Evolutionary conservation across 1,140 invertebrate genomes (phyloP).

Genomic region (Planococcus citri): DNA sequence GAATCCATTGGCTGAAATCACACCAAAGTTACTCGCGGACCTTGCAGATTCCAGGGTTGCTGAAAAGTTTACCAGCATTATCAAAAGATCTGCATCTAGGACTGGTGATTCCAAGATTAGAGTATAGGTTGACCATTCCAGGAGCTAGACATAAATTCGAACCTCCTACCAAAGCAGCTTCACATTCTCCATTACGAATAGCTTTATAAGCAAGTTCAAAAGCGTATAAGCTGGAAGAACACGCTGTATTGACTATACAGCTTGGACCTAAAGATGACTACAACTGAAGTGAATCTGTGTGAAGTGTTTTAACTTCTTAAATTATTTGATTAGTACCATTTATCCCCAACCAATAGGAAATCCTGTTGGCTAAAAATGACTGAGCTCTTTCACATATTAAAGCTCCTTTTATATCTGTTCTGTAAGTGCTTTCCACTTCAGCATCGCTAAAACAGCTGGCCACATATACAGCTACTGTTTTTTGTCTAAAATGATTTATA

Average conservation of each 20-base stretch:
- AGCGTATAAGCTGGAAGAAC: constrained; percentile 72
- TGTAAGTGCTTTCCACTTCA: constrained; percentile 33
- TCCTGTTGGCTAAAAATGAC: constrained; percentile 80
- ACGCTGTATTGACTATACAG: constrained; percentile 70
- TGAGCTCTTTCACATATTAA: constrained; percentile 66
- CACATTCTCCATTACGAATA: constrained; percentile 60
- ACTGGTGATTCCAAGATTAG: constrained; percentile 58
- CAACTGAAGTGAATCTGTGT: no score
- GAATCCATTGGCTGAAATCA: constrained; percentile 43
- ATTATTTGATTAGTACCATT: constrained; percentile 37
- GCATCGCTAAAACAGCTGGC: constrained; percentile 66
- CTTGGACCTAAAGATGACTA: constrained; percentile 45
- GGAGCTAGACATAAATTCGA: constrained; percentile 68
- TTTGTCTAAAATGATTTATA: constrained; percentile 46
- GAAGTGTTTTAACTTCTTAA: no score
- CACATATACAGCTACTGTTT: constrained; percentile 66
- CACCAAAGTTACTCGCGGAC: no score
- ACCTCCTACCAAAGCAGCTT: constrained; percentile 73
- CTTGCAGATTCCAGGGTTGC: neutral
- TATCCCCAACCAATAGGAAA: constrained; percentile 59
- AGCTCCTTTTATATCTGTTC: constrained; percentile 35
- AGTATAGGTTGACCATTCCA: constrained; percentile 64
- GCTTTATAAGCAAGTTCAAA: constrained; percentile 64
- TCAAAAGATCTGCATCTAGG: constrained; percentile 75
- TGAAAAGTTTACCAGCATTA: constrained; percentile 39